Evolutionary conservation across 92 coral and sea anemone species (phyloP), one percentile per base, ranked within the genome.

Genomic region (Scolanthus callimorphus): DNA sequence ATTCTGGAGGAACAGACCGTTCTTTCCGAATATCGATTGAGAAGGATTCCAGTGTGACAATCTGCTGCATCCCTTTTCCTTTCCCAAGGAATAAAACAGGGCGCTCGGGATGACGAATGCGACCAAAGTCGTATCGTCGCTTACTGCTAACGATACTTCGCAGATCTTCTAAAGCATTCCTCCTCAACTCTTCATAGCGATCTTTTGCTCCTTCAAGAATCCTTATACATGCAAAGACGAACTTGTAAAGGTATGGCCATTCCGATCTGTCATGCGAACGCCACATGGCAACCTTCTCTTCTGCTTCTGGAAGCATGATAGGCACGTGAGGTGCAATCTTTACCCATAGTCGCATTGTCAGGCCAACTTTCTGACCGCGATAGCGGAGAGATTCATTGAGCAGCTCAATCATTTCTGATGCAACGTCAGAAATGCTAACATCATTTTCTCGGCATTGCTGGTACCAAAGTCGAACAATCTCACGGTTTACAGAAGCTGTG

Each of bases 281-380:
- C 90, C 90, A 83, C n/a, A 27, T 2, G 2, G 38, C 30, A 0
- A 83, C 31, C 25, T 78, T 83, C 29, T 31, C 60, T 13, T 83
- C 90, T 19, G 90, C 73, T 0, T 31, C 43, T 0, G 69, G 17
- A 13, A 83, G 68, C 4, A 58, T 54, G 12, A 77, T 77, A 15
- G 74, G 74, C 34, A 73, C 63, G 29, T 49, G 65, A 0, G 90
- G 81, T 9, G 90, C 85, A 1, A 83, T 46, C 19, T 17, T 25
- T 10, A 78, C 76, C 90, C 90, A 83, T 44, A 83, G 45, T 4
- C 90, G 72, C 90, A 83, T 83, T 13, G 90, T 83, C 2, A 49
- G 78, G 20, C 77, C 81, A 2, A 66, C 47, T 20, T 51, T 39
- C n/a, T n/a, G n/a, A 1, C 31, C 11, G 29, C 76, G 76, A 50